Percentiles rank a stretch among this genome's conserved stretches.
Conservation (phyloP, 2,888 invertebrate species). For the Escarpia spicata region DNA sequence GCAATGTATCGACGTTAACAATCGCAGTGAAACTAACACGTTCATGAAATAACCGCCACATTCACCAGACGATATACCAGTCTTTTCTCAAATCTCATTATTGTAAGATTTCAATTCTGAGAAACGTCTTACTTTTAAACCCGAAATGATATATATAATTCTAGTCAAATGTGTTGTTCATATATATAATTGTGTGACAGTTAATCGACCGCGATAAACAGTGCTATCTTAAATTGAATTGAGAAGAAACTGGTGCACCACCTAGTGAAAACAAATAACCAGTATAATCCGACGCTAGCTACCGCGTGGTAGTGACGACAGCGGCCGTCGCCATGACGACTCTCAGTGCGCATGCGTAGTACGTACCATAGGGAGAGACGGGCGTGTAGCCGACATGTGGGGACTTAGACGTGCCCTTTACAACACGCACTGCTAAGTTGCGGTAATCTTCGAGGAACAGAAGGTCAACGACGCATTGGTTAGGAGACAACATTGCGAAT, state of each 20-base stretch:
- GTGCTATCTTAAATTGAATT: background rate
- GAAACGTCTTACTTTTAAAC: background rate
- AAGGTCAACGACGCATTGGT: background rate
- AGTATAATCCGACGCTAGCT: background rate
- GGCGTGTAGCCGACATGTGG: conserved; percentile 44
- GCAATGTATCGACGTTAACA: background rate
- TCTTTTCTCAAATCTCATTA: background rate
- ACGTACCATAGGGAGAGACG: conserved; percentile 45
- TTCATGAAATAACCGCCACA: background rate
- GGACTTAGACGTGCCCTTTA: conserved; percentile 40
- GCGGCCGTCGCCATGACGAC: background rate
- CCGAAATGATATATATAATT: background rate
- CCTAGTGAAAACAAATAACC: background rate
- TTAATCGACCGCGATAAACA: background rate
- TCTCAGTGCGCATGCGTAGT: conserved; percentile 25
- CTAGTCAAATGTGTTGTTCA: background rate
- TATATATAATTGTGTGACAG: background rate
- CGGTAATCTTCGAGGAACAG: conserved; percentile 32
- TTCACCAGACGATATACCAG: background rate
- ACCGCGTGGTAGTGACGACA: background rate
- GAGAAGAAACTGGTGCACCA: background rate
- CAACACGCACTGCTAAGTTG: conserved; percentile 36
- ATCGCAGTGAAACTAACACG: too few species aligned
- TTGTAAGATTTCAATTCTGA: background rate
- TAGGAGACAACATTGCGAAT: background rate